Conservation (phyloP, 2,888 invertebrate species). For the Entomobrya proxima region DNA sequence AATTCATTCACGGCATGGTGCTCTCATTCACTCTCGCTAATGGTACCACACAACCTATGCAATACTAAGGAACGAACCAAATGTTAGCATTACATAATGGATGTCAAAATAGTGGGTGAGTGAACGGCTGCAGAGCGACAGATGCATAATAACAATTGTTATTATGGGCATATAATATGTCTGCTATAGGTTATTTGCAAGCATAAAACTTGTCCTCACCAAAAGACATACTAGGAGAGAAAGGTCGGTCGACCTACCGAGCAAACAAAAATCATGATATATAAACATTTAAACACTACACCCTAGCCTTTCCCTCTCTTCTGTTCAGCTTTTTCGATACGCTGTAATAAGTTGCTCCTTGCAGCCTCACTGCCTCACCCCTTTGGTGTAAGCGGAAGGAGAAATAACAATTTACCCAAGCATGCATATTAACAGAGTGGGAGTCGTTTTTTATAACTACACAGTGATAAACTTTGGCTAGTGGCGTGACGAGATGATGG, state of each 20-base stretch:
- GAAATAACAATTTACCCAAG: background rate
- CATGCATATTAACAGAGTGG: background rate
- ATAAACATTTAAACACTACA: constrained; percentile 15
- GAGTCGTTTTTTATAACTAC: background rate
- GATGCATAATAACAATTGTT: constrained; percentile 16
- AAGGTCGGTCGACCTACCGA: constrained; percentile 17
- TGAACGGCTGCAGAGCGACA: background rate
- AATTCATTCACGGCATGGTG: constrained; percentile 46
- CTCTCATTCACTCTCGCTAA: constrained; percentile 38
- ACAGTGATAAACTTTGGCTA: background rate
- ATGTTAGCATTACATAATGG: background rate
- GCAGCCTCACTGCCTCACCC: background rate
- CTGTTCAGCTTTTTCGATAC: background rate
- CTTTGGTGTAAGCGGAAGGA: background rate
- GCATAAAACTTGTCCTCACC: constrained; percentile 2
- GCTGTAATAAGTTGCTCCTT: too few species aligned
- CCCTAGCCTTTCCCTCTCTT: constrained; percentile 3
- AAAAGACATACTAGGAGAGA: too few species aligned
- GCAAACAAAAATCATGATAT: constrained; percentile 47
- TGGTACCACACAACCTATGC: constrained; percentile 21
- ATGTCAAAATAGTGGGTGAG: background rate
- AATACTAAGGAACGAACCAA: background rate
- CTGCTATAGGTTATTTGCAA: background rate
- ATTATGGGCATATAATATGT: background rate
- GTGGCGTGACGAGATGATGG: constrained; percentile 28